Conservation (phyloP, 1,140 invertebrate species). For the Caenorhabditis briggsae region DNA sequence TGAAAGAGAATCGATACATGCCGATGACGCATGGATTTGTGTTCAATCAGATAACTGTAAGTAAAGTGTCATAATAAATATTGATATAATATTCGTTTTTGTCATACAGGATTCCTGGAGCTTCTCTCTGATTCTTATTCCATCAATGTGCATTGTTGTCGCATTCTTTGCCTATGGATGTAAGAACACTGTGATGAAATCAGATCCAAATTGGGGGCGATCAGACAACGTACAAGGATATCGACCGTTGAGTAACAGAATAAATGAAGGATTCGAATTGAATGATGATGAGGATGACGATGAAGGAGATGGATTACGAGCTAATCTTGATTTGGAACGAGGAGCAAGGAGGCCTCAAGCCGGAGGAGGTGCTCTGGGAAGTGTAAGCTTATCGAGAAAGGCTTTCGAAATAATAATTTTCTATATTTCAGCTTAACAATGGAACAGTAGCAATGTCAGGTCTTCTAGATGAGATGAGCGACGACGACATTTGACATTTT, state of each 20-base stretch:
- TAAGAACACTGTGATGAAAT: slow-evolving; percentile 42
- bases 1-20: slow-evolving; percentile 49
- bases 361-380: slow-evolving; percentile 24
- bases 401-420: neutral
- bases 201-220: slow-evolving; percentile 27
- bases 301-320: slow-evolving; percentile 35
- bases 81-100: neutral
- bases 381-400: neutral
- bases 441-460: slow-evolving; percentile 39
- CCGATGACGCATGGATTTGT: slow-evolving; percentile 3
- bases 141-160: slow-evolving; percentile 55
- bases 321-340: slow-evolving; percentile 1
- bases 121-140: slow-evolving; percentile 55
- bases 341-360: slow-evolving; percentile 14
- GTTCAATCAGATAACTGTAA: slow-evolving; percentile 31
- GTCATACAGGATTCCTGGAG: slow-evolving; percentile 49
- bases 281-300: slow-evolving; percentile 37
- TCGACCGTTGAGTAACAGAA: slow-evolving; percentile 41
- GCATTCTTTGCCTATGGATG: slow-evolving; percentile 54
- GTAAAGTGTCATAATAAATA: neutral
- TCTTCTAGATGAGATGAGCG: slow-evolving; percentile 33
- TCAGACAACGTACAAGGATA: slow-evolving; percentile 40
- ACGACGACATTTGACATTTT: slow-evolving; percentile 22
- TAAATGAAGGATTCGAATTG: slow-evolving; percentile 29
- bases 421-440: neutral